phyloP scores from a whole-genome alignment of 1,140 invertebrate species.

The Sycophila sp. region DNA sequence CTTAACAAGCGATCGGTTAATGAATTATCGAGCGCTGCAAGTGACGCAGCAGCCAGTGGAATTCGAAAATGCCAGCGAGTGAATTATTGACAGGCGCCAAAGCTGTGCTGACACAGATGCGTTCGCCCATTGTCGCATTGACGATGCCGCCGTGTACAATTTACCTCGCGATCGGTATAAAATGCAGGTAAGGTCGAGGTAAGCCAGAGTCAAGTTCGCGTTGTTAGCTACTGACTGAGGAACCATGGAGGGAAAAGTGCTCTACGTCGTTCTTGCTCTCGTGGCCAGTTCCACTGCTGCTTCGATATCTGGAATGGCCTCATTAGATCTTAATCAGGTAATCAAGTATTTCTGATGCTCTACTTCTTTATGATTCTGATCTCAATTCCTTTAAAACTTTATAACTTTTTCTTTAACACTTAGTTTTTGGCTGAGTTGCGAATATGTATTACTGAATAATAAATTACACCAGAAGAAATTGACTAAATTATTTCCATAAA shows the following conservation, averaged over 20 bases:
- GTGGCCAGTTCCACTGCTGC: conserved; percentile 40
- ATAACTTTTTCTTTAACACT: too few relatives aligned
- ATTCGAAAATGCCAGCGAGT: too few relatives aligned
- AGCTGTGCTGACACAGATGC: conserved; percentile 17
- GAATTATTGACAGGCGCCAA: too few relatives aligned
- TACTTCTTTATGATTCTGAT: too few relatives aligned
- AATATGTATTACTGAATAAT: background rate
- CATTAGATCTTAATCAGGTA: conserved; percentile 45
- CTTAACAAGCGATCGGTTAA: too few relatives aligned
- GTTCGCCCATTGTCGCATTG: conserved; percentile 18
- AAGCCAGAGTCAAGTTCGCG: conserved; percentile 21
- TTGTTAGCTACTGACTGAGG: background rate
- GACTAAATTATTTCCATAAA: too few relatives aligned
- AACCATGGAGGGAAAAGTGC: background rate
- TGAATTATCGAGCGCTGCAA: too few relatives aligned
- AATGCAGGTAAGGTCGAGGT: conserved; percentile 13
- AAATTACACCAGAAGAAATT: background rate
- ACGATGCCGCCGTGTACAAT: background rate
- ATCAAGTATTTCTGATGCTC: too few relatives aligned
- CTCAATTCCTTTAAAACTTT: too few relatives aligned
- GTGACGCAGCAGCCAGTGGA: too few relatives aligned
- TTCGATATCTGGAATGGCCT: conserved; percentile 42
- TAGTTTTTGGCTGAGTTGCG: background rate
- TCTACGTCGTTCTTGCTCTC: conserved; percentile 39
- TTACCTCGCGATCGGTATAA: background rate